phyloP scores from a whole-genome alignment of 2,888 invertebrate genomes.

The Hydroisotoma schaefferi region DNA sequence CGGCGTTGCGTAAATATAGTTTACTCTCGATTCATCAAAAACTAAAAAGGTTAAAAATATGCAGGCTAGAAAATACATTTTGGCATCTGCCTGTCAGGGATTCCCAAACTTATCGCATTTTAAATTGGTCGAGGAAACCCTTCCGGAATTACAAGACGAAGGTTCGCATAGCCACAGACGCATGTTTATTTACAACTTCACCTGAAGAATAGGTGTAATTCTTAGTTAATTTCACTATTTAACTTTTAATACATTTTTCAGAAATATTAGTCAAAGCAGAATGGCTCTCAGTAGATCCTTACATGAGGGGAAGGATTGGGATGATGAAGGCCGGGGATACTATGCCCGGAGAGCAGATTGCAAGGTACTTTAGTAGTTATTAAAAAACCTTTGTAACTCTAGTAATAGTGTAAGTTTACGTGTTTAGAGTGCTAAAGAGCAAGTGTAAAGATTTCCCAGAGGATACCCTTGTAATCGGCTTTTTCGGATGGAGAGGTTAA shows the following conservation, averaged over 20 bases:
- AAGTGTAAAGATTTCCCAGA: conserved; percentile 59
- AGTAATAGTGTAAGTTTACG: too few relatives aligned
- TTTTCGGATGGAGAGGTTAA: conserved; percentile 66
- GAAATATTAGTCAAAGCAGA: conserved; percentile 63
- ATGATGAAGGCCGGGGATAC: conserved; percentile 57
- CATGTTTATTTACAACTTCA: too few relatives aligned
- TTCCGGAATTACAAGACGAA: conserved; percentile 64
- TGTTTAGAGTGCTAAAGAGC: conserved; percentile 9
- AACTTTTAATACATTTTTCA: too few relatives aligned
- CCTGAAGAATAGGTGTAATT: too few relatives aligned
- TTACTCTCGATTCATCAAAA: too few relatives aligned
- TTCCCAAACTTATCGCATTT: conserved; percentile 65
- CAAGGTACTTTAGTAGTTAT: conserved; percentile 49
- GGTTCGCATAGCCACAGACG: too few relatives aligned
- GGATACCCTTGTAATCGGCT: conserved; percentile 62
- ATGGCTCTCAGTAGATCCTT: conserved; percentile 71
- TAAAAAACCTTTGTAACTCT: too few relatives aligned
- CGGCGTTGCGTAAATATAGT: too few relatives aligned
- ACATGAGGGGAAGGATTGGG: conserved; percentile 55
- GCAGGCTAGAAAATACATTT: conserved; percentile 61
- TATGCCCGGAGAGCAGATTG: conserved; percentile 69
- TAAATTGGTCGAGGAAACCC: conserved; percentile 63
- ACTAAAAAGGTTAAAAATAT: too few relatives aligned
- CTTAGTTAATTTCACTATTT: too few relatives aligned
- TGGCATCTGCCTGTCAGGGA: conserved; percentile 62